phyloP scores from a whole-genome alignment of 2,113 vertebrate genomes.

The Epinephelus cyanopodus region DNA sequence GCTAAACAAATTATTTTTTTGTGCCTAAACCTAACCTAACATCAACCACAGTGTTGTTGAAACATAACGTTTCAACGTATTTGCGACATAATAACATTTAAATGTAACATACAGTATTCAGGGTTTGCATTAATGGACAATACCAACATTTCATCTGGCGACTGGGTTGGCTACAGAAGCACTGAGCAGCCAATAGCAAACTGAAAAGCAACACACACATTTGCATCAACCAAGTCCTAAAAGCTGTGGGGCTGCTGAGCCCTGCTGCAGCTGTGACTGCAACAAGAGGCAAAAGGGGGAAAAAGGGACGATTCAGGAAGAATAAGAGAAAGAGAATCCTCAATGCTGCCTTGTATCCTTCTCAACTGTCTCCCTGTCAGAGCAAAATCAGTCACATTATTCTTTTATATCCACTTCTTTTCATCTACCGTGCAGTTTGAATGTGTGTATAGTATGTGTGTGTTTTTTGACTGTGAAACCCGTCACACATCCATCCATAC shows the following conservation, averaged over 20 bases:
- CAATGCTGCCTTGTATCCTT: conserved; percentile 66
- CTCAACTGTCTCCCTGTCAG: conserved; percentile 26
- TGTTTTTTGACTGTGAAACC: neutral
- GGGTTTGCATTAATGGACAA: no score
- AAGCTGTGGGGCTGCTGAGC: conserved; percentile 23
- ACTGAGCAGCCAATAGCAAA: conserved; percentile 8
- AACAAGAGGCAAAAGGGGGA: conserved; percentile 25
- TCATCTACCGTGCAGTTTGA: neutral
- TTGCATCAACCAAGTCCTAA: conserved; percentile 6
- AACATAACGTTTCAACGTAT: no score
- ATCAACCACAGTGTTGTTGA: no score
- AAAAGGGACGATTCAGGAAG: conserved; percentile 38
- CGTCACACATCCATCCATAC: conserved; percentile 1
- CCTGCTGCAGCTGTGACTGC: conserved; percentile 68
- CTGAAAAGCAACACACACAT: conserved; percentile 13
- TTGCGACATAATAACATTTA: no score
- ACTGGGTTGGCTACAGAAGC: conserved; percentile 3
- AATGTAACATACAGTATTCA: no score
- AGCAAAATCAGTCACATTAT: conserved; percentile 38
- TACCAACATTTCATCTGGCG: no score
- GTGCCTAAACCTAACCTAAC: no score
- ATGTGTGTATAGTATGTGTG: neutral
- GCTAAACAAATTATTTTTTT: no score
- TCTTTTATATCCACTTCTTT: conserved; percentile 10
- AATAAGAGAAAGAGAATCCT: conserved; percentile 49